Percentiles rank a stretch among this genome's conserved stretches.
These are phyloP conservation scores for Nibea coibor DNA, from an alignment of 2,113 vertebrate genomes.

Conservation along the genomic window DNA sequence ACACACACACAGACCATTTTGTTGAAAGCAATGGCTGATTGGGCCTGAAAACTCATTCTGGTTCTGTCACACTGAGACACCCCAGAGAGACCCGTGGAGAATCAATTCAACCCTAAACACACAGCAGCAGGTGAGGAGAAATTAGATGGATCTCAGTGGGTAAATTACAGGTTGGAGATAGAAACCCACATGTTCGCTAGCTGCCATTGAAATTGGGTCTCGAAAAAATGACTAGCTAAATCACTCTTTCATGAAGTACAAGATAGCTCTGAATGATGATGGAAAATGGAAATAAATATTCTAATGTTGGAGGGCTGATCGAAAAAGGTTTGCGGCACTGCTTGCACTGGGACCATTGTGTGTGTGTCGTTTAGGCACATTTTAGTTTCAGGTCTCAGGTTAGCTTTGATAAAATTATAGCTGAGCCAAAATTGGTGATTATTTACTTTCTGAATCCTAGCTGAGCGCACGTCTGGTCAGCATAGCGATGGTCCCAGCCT, in stretches of 20 bases:
- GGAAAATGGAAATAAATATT: not conserved
- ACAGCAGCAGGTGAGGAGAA: conserved; percentile 37
- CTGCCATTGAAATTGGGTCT: conserved; percentile 27
- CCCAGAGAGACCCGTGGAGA: conserved; percentile 2
- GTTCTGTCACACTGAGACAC: conserved; percentile 45
- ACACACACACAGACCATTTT: conserved; percentile 25
- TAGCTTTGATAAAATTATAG: not conserved
- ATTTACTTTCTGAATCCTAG: conserved; percentile 78
- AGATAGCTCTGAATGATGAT: not conserved
- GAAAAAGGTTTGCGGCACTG: not conserved
- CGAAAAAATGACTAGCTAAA: conserved; percentile 4
- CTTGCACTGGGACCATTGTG: not conserved
- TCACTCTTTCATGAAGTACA: not conserved
- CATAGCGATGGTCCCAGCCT: conserved; percentile 57
- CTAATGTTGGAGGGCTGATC: not conserved
- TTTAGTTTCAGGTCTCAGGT: not conserved
- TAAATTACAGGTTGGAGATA: conserved; percentile 40
- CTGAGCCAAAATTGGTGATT: not conserved
- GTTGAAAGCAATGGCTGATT: conserved; percentile 30
- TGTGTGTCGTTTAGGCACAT: not conserved
- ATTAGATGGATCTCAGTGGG: conserved; percentile 38
- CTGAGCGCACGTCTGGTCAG: conserved; percentile 70
- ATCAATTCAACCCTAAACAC: conserved; percentile 41
- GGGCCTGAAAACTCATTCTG: conserved; percentile 43
- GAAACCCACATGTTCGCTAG: not conserved